Conservation (phyloP, 2,797 vertebrate species). For the Nyctibius grandis region DNA sequence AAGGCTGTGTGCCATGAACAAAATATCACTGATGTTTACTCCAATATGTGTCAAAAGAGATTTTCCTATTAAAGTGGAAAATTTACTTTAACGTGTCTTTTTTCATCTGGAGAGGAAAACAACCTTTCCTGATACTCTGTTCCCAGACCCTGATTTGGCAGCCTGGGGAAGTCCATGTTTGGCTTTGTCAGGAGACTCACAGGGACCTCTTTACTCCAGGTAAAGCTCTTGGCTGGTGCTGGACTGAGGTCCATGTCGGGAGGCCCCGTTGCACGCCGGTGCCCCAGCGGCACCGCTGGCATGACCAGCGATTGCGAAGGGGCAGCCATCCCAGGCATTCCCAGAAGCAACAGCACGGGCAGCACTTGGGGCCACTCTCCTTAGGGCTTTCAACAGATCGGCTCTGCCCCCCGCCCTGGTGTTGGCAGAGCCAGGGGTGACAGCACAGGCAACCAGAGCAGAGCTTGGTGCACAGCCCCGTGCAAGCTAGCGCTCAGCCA, state of each 20-base stretch:
- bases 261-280: fast-evolving
- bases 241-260: background rate
- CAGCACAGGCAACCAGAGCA: background rate
- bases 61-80: background rate
- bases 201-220: background rate
- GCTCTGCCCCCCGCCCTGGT: background rate
- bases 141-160: background rate
- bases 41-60: background rate
- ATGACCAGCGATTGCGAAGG: background rate
- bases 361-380: background rate
- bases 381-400: background rate
- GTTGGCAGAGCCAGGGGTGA: background rate
- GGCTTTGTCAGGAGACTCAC: background rate
- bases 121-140: background rate
- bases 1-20: background rate
- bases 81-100: background rate
- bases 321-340: background rate
- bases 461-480: background rate
- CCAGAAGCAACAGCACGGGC: background rate
- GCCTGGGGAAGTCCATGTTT: background rate
- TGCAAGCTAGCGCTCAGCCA: background rate
- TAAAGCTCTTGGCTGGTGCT: background rate
- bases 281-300: background rate
- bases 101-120: background rate
- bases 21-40: background rate